phyloP scores from a whole-genome alignment of 2,113 vertebrate species.

The Emydocephalus ijimae region DNA sequence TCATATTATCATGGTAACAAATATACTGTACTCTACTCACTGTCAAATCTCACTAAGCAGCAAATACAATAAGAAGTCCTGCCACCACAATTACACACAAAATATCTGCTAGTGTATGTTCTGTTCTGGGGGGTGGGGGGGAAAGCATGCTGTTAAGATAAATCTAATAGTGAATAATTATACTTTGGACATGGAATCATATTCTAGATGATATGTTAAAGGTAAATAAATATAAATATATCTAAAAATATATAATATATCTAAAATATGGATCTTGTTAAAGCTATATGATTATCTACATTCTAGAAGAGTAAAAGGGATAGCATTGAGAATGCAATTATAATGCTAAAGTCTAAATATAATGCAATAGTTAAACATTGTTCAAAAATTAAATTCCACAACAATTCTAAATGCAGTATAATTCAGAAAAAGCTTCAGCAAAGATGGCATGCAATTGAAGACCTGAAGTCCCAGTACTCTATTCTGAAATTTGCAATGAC shows the following conservation, averaged over 20 bases:
- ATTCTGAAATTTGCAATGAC: neutral
- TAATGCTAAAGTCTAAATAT: neutral
- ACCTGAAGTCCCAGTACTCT: neutral
- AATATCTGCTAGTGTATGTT: neutral
- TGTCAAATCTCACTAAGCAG: neutral
- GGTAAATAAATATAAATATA: neutral
- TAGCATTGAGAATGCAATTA: neutral
- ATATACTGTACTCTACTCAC: neutral
- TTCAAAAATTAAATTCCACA: neutral
- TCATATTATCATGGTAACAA: neutral
- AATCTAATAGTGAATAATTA: neutral
- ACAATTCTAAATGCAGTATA: neutral
- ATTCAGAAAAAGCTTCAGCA: neutral
- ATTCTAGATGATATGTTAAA: neutral
- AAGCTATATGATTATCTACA: too few relatives aligned
- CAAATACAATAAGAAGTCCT: neutral
- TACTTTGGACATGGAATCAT: neutral
- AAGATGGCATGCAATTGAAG: neutral
- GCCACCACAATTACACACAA: neutral
- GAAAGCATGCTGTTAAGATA: neutral
- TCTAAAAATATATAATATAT: too few relatives aligned
- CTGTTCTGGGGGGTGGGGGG: neutral
- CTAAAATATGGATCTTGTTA: neutral
- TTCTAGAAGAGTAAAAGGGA: neutral
- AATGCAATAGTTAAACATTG: neutral